Conservation (phyloP, 2,797 vertebrate genomes). For the Scarus forsteni region DNA sequence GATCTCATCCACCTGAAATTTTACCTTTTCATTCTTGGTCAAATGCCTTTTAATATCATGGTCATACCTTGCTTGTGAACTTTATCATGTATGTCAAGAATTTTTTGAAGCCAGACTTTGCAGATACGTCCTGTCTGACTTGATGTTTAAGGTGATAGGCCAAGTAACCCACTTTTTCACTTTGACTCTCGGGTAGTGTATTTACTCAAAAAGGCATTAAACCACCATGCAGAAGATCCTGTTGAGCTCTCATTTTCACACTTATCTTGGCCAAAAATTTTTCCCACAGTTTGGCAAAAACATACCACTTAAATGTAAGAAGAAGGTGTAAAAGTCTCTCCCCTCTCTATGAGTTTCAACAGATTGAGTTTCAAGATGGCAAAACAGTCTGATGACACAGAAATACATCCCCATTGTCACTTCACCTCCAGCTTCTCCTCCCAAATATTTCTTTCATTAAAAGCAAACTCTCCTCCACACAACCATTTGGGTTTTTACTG, state of each 20-base stretch:
- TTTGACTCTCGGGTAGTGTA: too few species aligned
- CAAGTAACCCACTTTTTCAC: too few species aligned
- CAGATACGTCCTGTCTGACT: too few species aligned
- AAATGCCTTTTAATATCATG: too few species aligned
- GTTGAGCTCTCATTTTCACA: background rate
- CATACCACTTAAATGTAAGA: background rate
- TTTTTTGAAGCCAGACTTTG: too few species aligned
- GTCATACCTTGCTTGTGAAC: too few species aligned
- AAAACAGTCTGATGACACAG: slow-evolving; percentile 10
- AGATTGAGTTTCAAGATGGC: slow-evolving; percentile 3
- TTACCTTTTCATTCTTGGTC: too few species aligned
- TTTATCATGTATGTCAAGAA: too few species aligned
- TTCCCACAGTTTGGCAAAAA: background rate
- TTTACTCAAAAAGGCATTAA: too few species aligned
- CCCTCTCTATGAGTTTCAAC: background rate
- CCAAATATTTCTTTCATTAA: slow-evolving; percentile 50
- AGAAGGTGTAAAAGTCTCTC: background rate
- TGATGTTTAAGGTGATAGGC: too few species aligned
- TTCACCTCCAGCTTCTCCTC: slow-evolving; percentile 22
- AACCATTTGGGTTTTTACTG: slow-evolving; percentile 36
- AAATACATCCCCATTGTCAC: slow-evolving; percentile 22
- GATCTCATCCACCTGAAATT: too few species aligned
- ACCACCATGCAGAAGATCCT: too few species aligned
- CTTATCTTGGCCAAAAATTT: background rate
- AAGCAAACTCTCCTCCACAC: slow-evolving; percentile 29